phyloP scores from a whole-genome alignment of 2,888 invertebrate species.

The Lepidochitona cinerea region DNA sequence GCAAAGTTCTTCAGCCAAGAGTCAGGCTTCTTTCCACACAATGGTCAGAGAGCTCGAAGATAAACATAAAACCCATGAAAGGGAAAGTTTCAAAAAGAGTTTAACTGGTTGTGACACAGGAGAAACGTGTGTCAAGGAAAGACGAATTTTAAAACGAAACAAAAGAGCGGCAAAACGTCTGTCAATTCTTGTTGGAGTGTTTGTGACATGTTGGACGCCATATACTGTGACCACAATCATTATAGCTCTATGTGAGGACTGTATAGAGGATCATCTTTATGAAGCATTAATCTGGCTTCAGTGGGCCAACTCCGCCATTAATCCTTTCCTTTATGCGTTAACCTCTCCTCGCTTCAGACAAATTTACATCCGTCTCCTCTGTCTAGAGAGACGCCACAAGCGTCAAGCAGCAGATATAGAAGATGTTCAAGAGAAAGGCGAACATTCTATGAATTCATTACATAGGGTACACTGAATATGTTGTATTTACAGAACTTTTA shows the following conservation, averaged over 20 bases:
- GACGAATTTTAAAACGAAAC: background rate
- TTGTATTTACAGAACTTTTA: too few relatives aligned
- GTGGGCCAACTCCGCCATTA: background rate
- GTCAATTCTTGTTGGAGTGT: background rate
- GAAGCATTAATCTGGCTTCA: background rate
- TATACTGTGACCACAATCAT: background rate
- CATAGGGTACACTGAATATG: too few relatives aligned
- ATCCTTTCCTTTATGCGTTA: background rate
- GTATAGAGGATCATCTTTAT: background rate
- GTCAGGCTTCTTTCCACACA: slow-evolving; percentile 1
- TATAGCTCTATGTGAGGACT: background rate
- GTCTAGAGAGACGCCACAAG: background rate
- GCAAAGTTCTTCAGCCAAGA: background rate
- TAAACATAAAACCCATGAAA: background rate
- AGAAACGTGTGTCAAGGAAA: too few relatives aligned
- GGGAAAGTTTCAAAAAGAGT: background rate
- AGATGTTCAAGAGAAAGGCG: too few relatives aligned
- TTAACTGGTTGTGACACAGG: background rate
- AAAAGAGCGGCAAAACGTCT: background rate
- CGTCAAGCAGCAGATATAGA: background rate
- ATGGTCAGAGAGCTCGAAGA: background rate
- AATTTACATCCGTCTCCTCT: background rate
- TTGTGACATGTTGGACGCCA: background rate
- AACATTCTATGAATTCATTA: too few relatives aligned
- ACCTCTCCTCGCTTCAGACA: background rate